A percentile compares a stretch with the other conserved stretches of the same genome.
Conservation (phyloP, 2,113 vertebrate species). For the Petrocephalus zakoni region DNA sequence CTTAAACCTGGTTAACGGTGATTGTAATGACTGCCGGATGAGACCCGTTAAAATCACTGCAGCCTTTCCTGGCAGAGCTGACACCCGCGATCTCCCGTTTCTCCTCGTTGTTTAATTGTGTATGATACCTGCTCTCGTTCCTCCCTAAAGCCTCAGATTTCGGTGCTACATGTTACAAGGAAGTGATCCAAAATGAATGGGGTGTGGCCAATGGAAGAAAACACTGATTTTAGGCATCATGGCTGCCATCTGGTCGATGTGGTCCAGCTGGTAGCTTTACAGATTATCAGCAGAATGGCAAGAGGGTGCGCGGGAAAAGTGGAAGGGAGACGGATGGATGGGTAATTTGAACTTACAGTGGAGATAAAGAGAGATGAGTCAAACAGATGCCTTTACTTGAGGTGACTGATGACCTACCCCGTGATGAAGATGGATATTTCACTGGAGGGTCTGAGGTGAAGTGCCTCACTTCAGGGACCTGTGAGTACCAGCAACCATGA, state of each 20-base stretch:
- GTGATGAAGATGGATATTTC: background rate
- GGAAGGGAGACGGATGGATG: background rate
- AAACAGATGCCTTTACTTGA: background rate
- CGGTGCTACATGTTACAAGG: background rate
- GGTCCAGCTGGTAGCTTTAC: background rate
- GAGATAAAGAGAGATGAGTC: background rate
- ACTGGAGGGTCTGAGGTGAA: background rate
- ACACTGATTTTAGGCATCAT: background rate
- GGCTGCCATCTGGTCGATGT: background rate
- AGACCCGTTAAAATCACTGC: background rate
- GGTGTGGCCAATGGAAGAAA: background rate
- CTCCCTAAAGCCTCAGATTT: background rate
- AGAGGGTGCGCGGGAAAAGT: background rate
- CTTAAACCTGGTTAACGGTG: background rate
- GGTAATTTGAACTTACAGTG: background rate
- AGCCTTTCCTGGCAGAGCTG: background rate
- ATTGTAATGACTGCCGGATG: background rate
- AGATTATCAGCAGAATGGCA: background rate
- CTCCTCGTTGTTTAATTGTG: background rate
- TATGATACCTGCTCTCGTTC: background rate
- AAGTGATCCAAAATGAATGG: background rate
- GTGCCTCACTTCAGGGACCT: background rate
- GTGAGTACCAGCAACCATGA: background rate
- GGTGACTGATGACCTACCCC: background rate
- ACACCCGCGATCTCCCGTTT: background rate